These are phyloP conservation scores for Jordanella pulchra DNA, from an alignment of 2,797 vertebrate species.

Conservation along the genomic window DNA sequence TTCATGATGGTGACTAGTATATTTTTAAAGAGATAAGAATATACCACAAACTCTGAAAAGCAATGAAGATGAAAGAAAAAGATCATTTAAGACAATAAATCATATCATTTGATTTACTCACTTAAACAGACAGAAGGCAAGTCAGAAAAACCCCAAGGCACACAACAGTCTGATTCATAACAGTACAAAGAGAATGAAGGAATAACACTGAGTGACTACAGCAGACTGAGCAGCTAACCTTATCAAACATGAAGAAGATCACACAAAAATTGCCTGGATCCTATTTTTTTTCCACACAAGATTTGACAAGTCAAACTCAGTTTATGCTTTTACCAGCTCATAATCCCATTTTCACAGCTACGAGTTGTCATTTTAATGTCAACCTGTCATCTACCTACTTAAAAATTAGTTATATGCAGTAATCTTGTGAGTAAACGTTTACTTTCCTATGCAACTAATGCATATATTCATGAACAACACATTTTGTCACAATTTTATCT, in stretches of 20 bases:
- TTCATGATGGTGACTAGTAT: conserved; percentile 2
- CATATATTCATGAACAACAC: neutral
- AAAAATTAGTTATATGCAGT: no score
- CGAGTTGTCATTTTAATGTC: neutral
- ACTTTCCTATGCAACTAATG: no score
- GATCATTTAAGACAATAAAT: conserved; percentile 55
- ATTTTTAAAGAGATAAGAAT: conserved; percentile 8
- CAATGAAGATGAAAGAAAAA: conserved; percentile 36
- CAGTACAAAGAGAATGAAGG: conserved; percentile 7
- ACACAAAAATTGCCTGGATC: neutral
- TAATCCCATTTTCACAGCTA: neutral
- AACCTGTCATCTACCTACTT: neutral
- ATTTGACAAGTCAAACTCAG: neutral
- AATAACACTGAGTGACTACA: neutral
- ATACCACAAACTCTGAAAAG: conserved; percentile 5
- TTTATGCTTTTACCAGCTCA: neutral
- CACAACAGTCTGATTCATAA: conserved; percentile 37
- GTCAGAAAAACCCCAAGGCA: conserved; percentile 34
- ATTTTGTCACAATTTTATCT: neutral
- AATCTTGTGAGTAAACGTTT: no score
- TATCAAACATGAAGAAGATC: neutral
- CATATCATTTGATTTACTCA: conserved; percentile 52
- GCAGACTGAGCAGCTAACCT: conserved; percentile 4
- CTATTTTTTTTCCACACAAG: neutral
- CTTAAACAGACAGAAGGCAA: conserved; percentile 39